Evolutionary conservation across 2,888 invertebrate genomes (phyloP).

Genomic region (Orthosia cruda): DNA sequence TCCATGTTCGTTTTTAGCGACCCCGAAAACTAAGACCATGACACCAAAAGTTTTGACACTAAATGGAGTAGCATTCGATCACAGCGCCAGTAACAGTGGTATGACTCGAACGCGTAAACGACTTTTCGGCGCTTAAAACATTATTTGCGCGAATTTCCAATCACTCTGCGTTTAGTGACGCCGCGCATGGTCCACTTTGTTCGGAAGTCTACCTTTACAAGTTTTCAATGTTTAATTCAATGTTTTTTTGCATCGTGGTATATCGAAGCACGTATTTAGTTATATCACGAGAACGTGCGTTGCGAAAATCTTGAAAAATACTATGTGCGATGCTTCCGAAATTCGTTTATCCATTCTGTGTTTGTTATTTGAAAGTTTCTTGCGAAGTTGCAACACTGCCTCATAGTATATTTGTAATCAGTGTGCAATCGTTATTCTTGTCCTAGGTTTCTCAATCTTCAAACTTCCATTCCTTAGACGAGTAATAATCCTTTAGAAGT

Average conservation of each 20-base stretch:
- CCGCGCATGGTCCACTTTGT: too few species aligned
- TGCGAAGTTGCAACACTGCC: constrained; percentile 16
- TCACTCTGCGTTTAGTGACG: too few species aligned
- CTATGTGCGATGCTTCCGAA: constrained; percentile 40
- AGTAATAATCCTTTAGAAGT: too few species aligned
- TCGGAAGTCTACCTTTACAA: too few species aligned
- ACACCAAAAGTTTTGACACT: too few species aligned
- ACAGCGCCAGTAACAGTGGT: too few species aligned
- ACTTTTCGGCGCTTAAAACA: too few species aligned
- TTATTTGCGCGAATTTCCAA: too few species aligned
- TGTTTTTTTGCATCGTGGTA: constrained; percentile 33
- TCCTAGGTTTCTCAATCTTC: neutral
- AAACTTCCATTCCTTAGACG: neutral
- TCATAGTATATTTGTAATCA: neutral
- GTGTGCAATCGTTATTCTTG: neutral
- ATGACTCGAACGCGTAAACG: too few species aligned
- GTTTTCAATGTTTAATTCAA: constrained; percentile 35
- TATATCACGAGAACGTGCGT: constrained; percentile 41
- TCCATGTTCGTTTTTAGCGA: too few species aligned
- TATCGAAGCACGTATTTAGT: constrained; percentile 36
- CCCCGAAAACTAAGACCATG: too few species aligned
- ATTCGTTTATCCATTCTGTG: constrained; percentile 21
- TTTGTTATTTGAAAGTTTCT: constrained; percentile 32
- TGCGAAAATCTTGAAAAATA: constrained; percentile 40
- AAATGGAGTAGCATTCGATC: too few species aligned